Conservation (phyloP, 2,113 vertebrate genomes). For the Oxyruncus cristatus region DNA sequence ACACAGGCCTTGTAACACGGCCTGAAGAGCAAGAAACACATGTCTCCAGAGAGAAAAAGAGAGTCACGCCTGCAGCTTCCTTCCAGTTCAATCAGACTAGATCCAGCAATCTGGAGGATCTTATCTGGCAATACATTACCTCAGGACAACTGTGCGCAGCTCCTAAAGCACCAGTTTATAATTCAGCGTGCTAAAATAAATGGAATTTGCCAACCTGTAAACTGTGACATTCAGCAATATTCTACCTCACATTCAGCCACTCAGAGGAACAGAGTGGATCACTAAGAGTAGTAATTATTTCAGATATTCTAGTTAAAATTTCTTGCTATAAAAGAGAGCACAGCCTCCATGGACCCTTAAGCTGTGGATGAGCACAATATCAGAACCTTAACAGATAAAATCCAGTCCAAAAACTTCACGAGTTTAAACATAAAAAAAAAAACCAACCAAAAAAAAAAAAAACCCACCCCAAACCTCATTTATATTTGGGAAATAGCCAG, state of each 20-base stretch:
- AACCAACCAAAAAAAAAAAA: no score
- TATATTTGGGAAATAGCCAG: not conserved
- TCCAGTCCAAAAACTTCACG: not conserved
- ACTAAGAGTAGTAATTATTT: not conserved
- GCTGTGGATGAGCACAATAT: not conserved
- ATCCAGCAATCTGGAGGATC: not conserved
- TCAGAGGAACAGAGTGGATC: not conserved
- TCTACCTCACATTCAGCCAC: not conserved
- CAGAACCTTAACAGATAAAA: not conserved
- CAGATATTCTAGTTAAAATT: not conserved
- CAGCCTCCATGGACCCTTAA: not conserved
- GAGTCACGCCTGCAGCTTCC: not conserved
- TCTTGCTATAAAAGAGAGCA: not conserved
- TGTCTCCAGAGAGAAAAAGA: not conserved
- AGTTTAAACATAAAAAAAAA: not conserved
- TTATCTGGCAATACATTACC: constrained; percentile 18
- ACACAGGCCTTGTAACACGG: not conserved
- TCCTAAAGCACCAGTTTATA: not conserved
- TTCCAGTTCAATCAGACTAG: constrained; percentile 37
- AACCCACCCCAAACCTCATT: not conserved
- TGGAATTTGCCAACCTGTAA: constrained; percentile 41
- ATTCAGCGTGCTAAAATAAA: not conserved
- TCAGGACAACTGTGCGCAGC: not conserved
- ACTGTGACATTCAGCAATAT: constrained; percentile 30
- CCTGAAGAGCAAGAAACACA: not conserved